Percentiles rank a stretch among this genome's conserved stretches.
Conservation (phyloP, 2,797 vertebrate genomes). For the Orientallactaga sibirica region DNA sequence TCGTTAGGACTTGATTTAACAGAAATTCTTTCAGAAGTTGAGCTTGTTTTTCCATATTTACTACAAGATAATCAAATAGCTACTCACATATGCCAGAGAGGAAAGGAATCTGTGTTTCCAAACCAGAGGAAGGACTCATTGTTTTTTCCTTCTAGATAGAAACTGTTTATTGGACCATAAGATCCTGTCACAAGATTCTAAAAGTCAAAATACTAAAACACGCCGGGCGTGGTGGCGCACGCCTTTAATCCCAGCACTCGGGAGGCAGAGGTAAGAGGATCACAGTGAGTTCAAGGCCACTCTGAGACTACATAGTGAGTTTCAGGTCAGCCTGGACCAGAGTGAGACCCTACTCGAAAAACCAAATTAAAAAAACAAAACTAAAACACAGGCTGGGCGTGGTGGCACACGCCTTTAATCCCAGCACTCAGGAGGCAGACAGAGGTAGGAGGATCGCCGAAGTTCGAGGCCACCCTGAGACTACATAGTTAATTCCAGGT, state of each 20-base stretch:
- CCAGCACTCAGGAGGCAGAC: too few species aligned
- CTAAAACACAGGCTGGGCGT: too few species aligned
- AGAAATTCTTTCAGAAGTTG: neutral
- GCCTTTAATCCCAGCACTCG: neutral
- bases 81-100: neutral
- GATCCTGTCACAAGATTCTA: too few species aligned
- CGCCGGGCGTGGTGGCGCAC: neutral
- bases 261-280: neutral
- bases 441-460: too few species aligned
- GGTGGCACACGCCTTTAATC: too few species aligned
- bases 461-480: too few species aligned
- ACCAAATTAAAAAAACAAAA: too few species aligned
- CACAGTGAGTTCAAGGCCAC: neutral
- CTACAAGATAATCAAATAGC: slow-evolving; percentile 16
- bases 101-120: neutral
- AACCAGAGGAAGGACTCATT: neutral
- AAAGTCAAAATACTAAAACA: too few species aligned
- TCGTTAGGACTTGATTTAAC: neutral
- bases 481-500: too few species aligned
- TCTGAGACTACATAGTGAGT: neutral
- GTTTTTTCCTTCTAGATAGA: neutral
- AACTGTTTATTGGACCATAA: too few species aligned
- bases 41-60: slow-evolving; percentile 33
- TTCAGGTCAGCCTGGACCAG: neutral
- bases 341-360: neutral